Percentiles rank a stretch among this genome's conserved stretches.
These are phyloP conservation scores for Poecilia picta DNA, from an alignment of 2,797 vertebrate species.

Conservation along the genomic window DNA sequence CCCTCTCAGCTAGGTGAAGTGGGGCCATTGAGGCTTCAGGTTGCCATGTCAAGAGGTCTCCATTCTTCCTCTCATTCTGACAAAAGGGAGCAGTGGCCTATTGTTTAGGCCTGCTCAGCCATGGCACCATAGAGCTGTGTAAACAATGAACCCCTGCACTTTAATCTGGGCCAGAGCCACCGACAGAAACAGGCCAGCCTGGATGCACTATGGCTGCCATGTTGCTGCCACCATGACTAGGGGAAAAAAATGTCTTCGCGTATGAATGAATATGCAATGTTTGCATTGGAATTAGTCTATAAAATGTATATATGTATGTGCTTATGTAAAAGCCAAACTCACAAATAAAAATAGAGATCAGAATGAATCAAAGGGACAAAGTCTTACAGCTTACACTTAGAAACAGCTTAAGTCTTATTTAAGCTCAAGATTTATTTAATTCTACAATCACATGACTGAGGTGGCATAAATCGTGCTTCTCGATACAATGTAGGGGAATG, in stretches of 20 bases:
- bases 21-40: constrained; percentile 80
- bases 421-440: constrained; percentile 69
- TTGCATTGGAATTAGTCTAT: neutral
- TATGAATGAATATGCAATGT: constrained; percentile 8
- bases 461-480: constrained; percentile 76
- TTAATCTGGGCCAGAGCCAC: constrained; percentile 75
- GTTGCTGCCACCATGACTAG: constrained; percentile 37
- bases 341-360: constrained; percentile 28
- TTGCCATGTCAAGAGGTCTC: constrained; percentile 83
- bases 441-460: constrained; percentile 73
- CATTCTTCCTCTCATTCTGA: constrained; percentile 76
- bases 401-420: constrained; percentile 45
- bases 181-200: constrained; percentile 55
- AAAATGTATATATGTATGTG: neutral
- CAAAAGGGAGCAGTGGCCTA: constrained; percentile 74
- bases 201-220: constrained; percentile 46
- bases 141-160: constrained; percentile 74
- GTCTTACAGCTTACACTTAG: constrained; percentile 49
- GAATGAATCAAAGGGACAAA: constrained; percentile 30
- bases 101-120: constrained; percentile 79
- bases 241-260: constrained; percentile 25
- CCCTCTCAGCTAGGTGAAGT: constrained; percentile 78
- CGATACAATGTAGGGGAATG: constrained; percentile 61
- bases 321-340: no score
- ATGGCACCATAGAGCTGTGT: constrained; percentile 73